Percentiles rank a stretch among this genome's conserved stretches.
Evolutionary conservation across 2,888 invertebrate species (phyloP).

Genomic region (Aleiodes testaceus): DNA sequence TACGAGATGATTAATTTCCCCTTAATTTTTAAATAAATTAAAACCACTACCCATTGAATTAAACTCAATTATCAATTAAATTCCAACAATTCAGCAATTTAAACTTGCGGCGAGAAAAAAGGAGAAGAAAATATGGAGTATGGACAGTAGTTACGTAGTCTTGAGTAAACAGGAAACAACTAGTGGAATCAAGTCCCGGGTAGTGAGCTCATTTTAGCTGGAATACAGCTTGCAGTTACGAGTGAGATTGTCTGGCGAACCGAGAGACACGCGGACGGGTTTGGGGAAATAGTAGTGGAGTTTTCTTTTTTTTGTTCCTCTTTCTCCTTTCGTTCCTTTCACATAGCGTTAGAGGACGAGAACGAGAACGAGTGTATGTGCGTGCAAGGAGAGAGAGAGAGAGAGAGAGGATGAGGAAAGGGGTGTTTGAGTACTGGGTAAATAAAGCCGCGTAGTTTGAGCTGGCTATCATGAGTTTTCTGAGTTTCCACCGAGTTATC

Average conservation of each 20-base stretch:
- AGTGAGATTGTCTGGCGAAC: conserved; percentile 23
- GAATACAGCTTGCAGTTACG: conserved; percentile 61
- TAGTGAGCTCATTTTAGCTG: conserved; percentile 58
- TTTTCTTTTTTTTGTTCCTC: background rate
- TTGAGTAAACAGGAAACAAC: conserved; percentile 48
- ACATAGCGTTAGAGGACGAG: conserved; percentile 36
- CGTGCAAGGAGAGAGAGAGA: conserved; percentile 36
- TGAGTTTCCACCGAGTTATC: conserved; percentile 67
- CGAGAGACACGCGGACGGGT: conserved; percentile 1
- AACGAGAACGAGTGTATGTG: conserved; percentile 19
- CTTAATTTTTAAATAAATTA: too few relatives aligned
- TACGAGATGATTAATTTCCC: too few relatives aligned
- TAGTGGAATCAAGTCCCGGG: conserved; percentile 50
- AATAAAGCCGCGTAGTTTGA: conserved; percentile 29
- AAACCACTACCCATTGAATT: too few relatives aligned
- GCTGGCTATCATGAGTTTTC: conserved; percentile 64
- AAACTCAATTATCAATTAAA: conserved; percentile 8
- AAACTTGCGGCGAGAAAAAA: too few relatives aligned
- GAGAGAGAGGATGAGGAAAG: conserved; percentile 6
- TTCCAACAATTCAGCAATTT: conserved; percentile 1
- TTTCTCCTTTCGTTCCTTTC: too few relatives aligned
- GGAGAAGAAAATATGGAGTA: background rate
- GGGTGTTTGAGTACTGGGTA: conserved; percentile 27
- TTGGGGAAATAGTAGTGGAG: conserved; percentile 2
- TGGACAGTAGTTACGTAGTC: conserved; percentile 35